phyloP scores from a whole-genome alignment of 2,888 invertebrate species.

The Rhingia rostrata region DNA sequence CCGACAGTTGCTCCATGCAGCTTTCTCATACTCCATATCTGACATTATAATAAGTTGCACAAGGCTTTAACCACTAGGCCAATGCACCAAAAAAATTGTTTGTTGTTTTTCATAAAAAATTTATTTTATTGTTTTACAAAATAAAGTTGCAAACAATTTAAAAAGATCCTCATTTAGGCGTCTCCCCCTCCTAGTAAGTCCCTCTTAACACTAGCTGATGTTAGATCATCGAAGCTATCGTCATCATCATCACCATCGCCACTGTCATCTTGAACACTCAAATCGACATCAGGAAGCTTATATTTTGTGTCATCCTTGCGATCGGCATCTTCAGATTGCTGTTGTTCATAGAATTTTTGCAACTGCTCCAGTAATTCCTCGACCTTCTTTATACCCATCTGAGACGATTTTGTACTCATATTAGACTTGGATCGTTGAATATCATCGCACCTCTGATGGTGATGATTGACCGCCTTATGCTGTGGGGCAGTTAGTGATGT shows the following conservation, averaged over 20 bases:
- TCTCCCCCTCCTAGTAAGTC: conserved; percentile 46
- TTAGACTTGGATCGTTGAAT: conserved; percentile 64
- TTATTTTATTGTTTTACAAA: conserved; percentile 18
- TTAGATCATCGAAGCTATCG: conserved; percentile 78
- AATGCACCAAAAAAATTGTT: no score
- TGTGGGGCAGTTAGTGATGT: not conserved
- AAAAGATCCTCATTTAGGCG: conserved; percentile 8
- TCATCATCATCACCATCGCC: conserved; percentile 77
- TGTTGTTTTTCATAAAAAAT: not conserved
- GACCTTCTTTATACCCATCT: conserved; percentile 78
- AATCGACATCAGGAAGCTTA: not conserved
- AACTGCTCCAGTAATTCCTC: conserved; percentile 75
- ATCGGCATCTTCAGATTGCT: conserved; percentile 12
- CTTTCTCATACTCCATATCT: no score
- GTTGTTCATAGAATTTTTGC: conserved; percentile 53
- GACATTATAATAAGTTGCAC: no score
- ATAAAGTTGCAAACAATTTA: conserved; percentile 8
- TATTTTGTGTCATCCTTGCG: conserved; percentile 8
- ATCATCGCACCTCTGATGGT: not conserved
- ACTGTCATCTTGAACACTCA: conserved; percentile 73
- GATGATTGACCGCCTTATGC: conserved; percentile 7
- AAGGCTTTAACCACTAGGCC: no score
- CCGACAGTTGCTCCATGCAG: no score
- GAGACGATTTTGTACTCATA: conserved; percentile 78
- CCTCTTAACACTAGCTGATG: conserved; percentile 73